Evolutionary conservation across 2,888 invertebrate genomes (phyloP).

Genomic region (Parascotia fuliginaria): DNA sequence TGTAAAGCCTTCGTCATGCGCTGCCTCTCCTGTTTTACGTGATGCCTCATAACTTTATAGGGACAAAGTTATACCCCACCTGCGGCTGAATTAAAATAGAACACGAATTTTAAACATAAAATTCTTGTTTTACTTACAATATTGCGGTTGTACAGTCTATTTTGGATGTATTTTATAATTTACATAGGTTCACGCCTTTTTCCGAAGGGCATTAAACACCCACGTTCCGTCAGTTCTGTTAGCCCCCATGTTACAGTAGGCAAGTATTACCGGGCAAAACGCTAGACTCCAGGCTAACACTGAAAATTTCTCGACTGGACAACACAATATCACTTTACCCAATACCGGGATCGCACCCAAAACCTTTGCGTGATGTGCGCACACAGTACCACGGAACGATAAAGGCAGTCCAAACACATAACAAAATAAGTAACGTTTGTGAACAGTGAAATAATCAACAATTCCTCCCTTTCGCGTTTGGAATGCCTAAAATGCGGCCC

Average conservation of each 20-base stretch:
- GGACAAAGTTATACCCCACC: conserved; percentile 41
- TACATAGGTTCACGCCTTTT: not conserved
- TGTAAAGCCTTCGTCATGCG: conserved; percentile 25
- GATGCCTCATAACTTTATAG: conserved; percentile 44
- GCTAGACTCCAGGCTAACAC: too few relatives aligned
- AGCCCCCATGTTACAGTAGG: too few relatives aligned
- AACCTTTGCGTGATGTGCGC: too few relatives aligned
- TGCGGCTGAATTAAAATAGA: conserved; percentile 46
- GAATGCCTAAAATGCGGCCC: conserved; percentile 12
- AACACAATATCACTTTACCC: too few relatives aligned
- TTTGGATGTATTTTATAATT: conserved; percentile 2
- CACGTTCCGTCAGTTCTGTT: too few relatives aligned
- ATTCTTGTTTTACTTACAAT: conserved; percentile 17
- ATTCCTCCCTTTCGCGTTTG: not conserved
- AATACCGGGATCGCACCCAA: too few relatives aligned
- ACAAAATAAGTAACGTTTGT: conserved; percentile 8
- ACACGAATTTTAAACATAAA: conserved; percentile 17
- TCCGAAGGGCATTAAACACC: conserved; percentile 1
- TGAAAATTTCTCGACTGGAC: too few relatives aligned
- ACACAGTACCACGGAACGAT: too few relatives aligned
- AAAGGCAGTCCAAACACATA: conserved; percentile 5
- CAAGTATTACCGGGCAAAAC: too few relatives aligned
- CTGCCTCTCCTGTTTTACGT: conserved; percentile 26
- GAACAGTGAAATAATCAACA: conserved; percentile 22
- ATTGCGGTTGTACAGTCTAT: conserved; percentile 12